Evolutionary conservation across 2,888 invertebrate genomes (phyloP), one percentile per base, ranked within the genome.

Genomic region (Theodoxus fluviatilis): DNA sequence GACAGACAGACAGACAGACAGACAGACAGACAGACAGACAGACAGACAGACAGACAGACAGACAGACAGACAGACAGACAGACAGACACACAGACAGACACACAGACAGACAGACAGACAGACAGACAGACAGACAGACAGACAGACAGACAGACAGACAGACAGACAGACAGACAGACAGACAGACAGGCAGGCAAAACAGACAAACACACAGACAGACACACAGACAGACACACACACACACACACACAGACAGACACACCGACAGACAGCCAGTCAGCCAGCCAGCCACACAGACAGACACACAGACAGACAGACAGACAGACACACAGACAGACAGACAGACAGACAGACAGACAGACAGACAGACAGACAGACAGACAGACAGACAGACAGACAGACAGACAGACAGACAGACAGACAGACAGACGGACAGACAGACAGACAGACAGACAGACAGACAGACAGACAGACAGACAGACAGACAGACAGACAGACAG

Each of bases 341-440:
- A 57, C 22, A 57, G 1, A n/a, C n/a, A 22, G 57, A 18, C 57
- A 7, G 31, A 31, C 25, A 7, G 9, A 2, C 28, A 25, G 31
- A 57, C 28, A 25, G 9, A 2, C 25, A 57, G 9, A 57, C 57
- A 25, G 31, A 1, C 25, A n/a, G 31, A 25, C 7, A 57, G 15
- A 22, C 57, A 57, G 9, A 57, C 3, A 57, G 0, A 57, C 57
- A 61, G 35, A 61, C 35, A 61, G 35, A 61, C 3, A 61, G 18
- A 61, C 61, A 61, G 35, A 61, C 35, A 61, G 18, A 35, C 61
- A 61, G 9, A 61, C 35, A 61, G 35, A 61, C 4, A 35, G 35
- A 35, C 18, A n/a, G n/a, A n/a, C n/a, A 15, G 43, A 15, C 9
- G 18, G n/a, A n/a, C n/a, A 61, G 35, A 61, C 18, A 61, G 35